Evolutionary conservation across 2,113 vertebrate genomes (phyloP), one percentile per base, ranked within the genome.

Genomic region (Malurus alboscapulatus): DNA sequence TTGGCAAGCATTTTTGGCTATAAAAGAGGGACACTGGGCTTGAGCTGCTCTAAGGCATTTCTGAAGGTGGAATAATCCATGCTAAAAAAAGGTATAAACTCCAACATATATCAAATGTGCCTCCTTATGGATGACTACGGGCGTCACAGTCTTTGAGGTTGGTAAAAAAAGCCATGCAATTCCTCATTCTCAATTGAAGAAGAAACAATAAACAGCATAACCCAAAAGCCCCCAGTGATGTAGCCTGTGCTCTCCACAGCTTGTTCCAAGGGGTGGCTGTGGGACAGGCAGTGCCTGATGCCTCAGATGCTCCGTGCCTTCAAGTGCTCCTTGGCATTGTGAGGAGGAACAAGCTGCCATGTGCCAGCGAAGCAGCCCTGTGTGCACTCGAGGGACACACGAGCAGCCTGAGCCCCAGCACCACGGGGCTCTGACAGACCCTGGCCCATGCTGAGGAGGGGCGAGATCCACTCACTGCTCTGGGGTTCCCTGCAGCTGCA

Each of bases 261-360:
- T 54, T 57, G 3, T 13, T 76, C 47, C 54, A 68, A 44, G 62
- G 54, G 88, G 25, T 36, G 82, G 61, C 45, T 61, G 29, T n/a
- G 1, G 0, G 0, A 57, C 4, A 19, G 2, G 1, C 40, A 19
- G 47, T 0, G 2, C 50, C 74, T 34, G n/a, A 38, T 27, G 53
- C 27, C 75, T 82, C 58, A 38, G 26, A 7, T 21, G 51, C 21
- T n/a, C 40, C 3, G 6, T 3, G 34, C 38, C 27, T 74, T 69
- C 54, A 32, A 38, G 67, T 0, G 17, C 19, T 90, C 34, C 71
- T 17, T 54, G 0, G 0, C 0, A 1, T 20, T 51, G 8, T 15
- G 9, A 74, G 44, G 42, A 69, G 7, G 32, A 77, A 7, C 16
- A 34, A 66, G 24, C 17, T 66, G 42, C 68, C 32, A 6, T 0